A percentile compares a stretch with the other conserved stretches of the same genome.
phyloP scores from a whole-genome alignment of 2,888 invertebrate species.

The Slavum lentiscoides region DNA sequence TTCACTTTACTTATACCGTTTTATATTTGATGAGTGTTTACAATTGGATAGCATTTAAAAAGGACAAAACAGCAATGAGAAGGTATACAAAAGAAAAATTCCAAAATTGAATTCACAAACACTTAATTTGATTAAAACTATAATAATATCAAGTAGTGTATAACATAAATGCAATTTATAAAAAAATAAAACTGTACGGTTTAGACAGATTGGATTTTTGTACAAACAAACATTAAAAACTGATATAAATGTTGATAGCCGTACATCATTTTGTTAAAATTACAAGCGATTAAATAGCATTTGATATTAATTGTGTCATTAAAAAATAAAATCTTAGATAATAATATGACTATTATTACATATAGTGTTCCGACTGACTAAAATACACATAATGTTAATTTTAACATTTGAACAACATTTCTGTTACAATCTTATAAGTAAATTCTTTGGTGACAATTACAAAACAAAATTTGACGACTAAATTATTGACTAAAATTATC shows the following conservation, averaged over 20 bases:
- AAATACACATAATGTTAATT: neutral
- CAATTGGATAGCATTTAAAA: neutral
- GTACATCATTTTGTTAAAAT: neutral
- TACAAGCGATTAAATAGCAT: neutral
- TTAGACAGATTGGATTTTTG: neutral
- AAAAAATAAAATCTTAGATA: neutral
- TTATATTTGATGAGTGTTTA: no score
- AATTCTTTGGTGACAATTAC: conserved; percentile 13
- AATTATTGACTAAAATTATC: neutral
- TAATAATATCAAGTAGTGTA: neutral
- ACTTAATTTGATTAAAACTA: neutral
- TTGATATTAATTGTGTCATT: conserved; percentile 1
- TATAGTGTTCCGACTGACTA: neutral
- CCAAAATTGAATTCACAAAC: neutral
- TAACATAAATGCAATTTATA: conserved; percentile 11
- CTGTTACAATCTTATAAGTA: neutral
- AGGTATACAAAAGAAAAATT: neutral
- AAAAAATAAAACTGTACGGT: neutral
- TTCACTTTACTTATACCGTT: no score
- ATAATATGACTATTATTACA: neutral
- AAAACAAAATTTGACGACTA: conserved; percentile 1
- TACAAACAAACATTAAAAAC: neutral
- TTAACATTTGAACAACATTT: neutral
- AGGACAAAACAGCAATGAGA: neutral
- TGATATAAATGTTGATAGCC: no score